These are phyloP conservation scores for Emmelina monodactyla DNA, from an alignment of 2,888 invertebrate species.

Conservation along the genomic window DNA sequence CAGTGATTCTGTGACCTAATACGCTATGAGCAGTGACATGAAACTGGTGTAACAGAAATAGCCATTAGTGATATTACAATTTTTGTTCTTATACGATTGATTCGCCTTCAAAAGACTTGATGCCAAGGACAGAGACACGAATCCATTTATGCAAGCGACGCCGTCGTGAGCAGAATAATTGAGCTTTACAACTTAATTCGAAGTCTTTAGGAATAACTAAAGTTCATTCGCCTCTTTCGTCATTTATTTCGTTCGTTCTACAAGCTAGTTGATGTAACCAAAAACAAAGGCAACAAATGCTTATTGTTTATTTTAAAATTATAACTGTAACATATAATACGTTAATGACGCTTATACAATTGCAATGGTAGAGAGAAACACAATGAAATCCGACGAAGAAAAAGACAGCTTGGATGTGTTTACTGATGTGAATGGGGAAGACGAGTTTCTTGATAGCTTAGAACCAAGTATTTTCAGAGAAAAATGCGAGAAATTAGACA, in stretches of 20 bases:
- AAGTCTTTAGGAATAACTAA: constrained; percentile 58
- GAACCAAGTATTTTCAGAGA: constrained; percentile 39
- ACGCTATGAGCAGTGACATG: too few species aligned
- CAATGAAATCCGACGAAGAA: constrained; percentile 41
- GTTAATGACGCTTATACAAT: too few species aligned
- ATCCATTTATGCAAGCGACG: constrained; percentile 34
- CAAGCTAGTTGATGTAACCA: too few species aligned
- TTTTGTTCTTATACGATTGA: too few species aligned
- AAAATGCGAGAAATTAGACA: constrained; percentile 34
- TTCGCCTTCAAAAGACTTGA: too few species aligned
- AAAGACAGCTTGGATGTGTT: constrained; percentile 54
- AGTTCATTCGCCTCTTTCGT: constrained; percentile 49
- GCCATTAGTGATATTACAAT: too few species aligned
- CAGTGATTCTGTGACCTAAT: too few species aligned
- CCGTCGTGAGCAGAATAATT: constrained; percentile 48
- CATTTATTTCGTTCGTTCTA: too few species aligned
- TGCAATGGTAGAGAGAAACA: constrained; percentile 45
- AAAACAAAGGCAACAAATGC: constrained; percentile 5
- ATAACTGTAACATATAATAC: not conserved
- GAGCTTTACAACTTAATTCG: constrained; percentile 31
- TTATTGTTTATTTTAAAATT: not conserved
- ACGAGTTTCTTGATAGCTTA: constrained; percentile 48
- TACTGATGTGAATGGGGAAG: constrained; percentile 26
- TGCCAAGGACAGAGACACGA: constrained; percentile 30
- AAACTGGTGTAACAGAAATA: too few species aligned